Evolutionary conservation across 2,113 vertebrate genomes (phyloP).

Genomic region (Sorex araneus): DNA sequence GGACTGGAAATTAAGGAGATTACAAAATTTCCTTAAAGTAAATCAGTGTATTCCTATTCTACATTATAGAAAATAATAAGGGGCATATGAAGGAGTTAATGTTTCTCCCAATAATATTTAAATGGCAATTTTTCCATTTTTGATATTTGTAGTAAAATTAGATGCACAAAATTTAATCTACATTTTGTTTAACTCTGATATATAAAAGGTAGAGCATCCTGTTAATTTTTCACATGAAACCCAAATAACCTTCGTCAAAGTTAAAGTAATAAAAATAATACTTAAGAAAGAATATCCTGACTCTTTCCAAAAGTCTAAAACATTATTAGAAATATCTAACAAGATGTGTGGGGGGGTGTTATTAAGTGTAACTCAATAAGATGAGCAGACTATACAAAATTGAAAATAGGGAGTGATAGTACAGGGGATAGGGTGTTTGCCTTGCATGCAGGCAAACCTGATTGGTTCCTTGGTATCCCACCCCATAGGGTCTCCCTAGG

Average conservation of each 20-base stretch:
- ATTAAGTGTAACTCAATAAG: not conserved
- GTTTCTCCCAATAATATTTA: not conserved
- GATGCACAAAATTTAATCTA: not conserved
- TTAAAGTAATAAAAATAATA: not conserved
- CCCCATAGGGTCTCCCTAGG: too few relatives aligned
- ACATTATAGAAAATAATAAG: not conserved
- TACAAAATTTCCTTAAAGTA: not conserved
- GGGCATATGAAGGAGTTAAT: not conserved
- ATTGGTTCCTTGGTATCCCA: too few relatives aligned
- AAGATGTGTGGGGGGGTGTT: not conserved
- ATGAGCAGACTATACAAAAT: not conserved
- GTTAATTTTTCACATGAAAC: not conserved
- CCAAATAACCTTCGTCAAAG: not conserved
- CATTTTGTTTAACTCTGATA: conserved; percentile 18
- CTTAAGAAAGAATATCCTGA: not conserved
- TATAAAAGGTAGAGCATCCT: conserved; percentile 12
- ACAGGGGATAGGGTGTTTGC: too few relatives aligned
- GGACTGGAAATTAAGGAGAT: not conserved
- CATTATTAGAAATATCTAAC: not conserved
- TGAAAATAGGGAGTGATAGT: too few relatives aligned
- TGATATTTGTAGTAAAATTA: conserved; percentile 9
- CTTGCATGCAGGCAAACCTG: too few relatives aligned
- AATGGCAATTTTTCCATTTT: not conserved
- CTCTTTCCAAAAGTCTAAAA: not conserved
- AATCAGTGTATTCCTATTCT: not conserved